These are phyloP conservation scores for Microcebus griseorufus DNA, from an alignment of 2,113 vertebrate species.

Conservation along the genomic window DNA sequence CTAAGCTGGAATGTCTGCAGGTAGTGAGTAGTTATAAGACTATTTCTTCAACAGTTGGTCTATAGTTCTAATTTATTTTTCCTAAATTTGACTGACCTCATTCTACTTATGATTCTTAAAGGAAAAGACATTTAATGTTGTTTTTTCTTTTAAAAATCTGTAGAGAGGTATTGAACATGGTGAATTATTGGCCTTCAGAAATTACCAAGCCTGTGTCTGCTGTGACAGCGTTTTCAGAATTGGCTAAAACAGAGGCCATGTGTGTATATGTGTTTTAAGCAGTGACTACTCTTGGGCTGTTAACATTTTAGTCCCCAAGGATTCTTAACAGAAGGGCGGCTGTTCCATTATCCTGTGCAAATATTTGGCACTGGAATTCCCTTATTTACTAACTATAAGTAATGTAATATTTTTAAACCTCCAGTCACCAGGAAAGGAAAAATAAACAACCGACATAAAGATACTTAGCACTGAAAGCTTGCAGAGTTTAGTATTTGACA, in stretches of 20 bases:
- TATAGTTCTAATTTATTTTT: not conserved
- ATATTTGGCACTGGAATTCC: conserved; percentile 81
- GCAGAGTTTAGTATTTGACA: conserved; percentile 67
- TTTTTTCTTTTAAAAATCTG: not conserved
- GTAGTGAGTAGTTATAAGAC: not conserved
- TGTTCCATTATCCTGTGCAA: conserved; percentile 82
- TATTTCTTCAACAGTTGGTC: conserved; percentile 4
- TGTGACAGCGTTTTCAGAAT: not conserved
- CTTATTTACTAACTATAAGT: conserved; percentile 80
- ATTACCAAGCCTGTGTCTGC: not conserved
- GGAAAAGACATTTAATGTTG: not conserved
- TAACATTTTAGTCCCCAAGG: conserved; percentile 36
- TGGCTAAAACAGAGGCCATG: not conserved
- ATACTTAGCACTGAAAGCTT: conserved; percentile 59
- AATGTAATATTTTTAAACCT: conserved; percentile 82
- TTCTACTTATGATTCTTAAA: not conserved
- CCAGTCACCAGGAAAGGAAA: conserved; percentile 56
- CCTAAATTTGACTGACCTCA: not conserved
- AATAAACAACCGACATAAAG: conserved; percentile 74
- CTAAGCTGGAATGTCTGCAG: not conserved
- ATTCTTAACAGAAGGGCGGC: conserved; percentile 75
- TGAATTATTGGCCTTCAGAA: not conserved
- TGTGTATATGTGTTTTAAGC: conserved; percentile 15
- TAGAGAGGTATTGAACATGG: not conserved
- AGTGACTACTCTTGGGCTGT: conserved; percentile 54